phyloP scores from a whole-genome alignment of 2,888 invertebrate genomes.

The Sinhomidia bicolor region DNA sequence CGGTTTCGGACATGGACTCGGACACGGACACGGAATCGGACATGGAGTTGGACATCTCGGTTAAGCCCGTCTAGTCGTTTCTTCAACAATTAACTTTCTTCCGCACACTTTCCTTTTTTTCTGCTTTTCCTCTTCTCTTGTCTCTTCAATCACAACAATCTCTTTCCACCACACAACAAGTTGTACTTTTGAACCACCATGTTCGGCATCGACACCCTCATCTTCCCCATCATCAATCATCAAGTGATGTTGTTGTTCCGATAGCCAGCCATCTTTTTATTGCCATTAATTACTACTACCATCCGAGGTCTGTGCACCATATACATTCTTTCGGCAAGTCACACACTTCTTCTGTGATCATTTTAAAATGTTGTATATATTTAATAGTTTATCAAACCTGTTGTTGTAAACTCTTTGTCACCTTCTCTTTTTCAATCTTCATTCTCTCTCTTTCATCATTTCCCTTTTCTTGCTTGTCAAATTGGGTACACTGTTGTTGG shows the following conservation, averaged over 20 bases:
- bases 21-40: no score
- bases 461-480: no score
- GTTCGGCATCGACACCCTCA: no score
- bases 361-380: conserved; percentile 20
- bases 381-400: background rate
- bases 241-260: no score
- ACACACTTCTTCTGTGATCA: conserved; percentile 49
- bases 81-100: background rate
- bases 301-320: conserved; percentile 47
- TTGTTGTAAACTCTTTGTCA: no score
- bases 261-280: conserved; percentile 58
- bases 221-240: no score
- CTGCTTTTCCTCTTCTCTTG: no score
- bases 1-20: background rate
- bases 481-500: no score
- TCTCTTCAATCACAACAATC: no score
- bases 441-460: background rate
- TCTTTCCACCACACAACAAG: conserved; percentile 5
- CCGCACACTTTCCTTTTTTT: background rate
- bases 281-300: conserved; percentile 42
- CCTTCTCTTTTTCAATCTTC: conserved; percentile 6
- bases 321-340: conserved; percentile 60
- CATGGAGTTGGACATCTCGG: background rate
- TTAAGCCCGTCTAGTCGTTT: background rate
- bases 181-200: background rate